Conservation (phyloP, 1,140 invertebrate genomes). For the Calephelis nemesis region DNA sequence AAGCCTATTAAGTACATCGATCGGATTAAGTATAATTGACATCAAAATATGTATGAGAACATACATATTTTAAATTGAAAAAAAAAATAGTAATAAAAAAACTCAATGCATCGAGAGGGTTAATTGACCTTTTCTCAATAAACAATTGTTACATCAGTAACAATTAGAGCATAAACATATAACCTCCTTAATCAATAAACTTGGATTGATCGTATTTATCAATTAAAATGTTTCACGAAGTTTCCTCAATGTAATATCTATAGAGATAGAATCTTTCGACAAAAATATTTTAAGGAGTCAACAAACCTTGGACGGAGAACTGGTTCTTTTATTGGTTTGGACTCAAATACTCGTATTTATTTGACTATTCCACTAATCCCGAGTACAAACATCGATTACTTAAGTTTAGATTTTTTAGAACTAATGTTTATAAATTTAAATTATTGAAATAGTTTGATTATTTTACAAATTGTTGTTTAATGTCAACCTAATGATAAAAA, state of each 20-base stretch:
- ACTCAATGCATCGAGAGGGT: too few relatives aligned
- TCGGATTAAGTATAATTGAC: too few relatives aligned
- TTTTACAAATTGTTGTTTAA: neutral
- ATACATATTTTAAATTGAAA: too few relatives aligned
- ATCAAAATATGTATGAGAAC: too few relatives aligned
- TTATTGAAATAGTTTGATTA: too few relatives aligned
- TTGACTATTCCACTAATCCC: constrained; percentile 43
- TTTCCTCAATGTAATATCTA: constrained; percentile 35
- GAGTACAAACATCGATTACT: constrained; percentile 27
- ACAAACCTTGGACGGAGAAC: constrained; percentile 63
- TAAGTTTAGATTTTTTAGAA: constrained; percentile 6
- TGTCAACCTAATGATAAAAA: too few relatives aligned
- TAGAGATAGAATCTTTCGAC: constrained; percentile 45
- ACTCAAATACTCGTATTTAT: constrained; percentile 56
- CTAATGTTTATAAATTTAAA: neutral
- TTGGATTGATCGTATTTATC: neutral
- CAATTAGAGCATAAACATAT: too few relatives aligned
- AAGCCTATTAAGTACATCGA: too few relatives aligned
- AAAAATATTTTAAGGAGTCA: constrained; percentile 69
- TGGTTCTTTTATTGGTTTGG: constrained; percentile 68
- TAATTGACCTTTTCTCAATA: too few relatives aligned
- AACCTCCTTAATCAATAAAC: too few relatives aligned
- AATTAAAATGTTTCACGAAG: constrained; percentile 25
- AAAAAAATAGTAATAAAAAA: too few relatives aligned
- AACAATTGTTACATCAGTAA: too few relatives aligned